Percentiles rank a stretch among this genome's conserved stretches.
These are phyloP conservation scores for Adineta ricciae DNA, from an alignment of 2,888 invertebrate species.

Conservation along the genomic window DNA sequence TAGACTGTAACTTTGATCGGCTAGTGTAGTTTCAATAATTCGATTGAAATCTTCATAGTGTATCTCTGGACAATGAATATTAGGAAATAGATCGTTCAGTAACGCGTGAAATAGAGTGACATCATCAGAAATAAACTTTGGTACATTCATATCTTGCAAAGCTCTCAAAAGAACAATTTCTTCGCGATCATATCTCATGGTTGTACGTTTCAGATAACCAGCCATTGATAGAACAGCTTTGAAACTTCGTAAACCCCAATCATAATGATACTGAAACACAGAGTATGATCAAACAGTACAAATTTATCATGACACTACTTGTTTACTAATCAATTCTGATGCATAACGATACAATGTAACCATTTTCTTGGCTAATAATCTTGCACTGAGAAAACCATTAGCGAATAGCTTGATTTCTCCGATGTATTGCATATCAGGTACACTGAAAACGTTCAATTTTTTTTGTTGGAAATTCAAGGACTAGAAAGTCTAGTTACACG, in stretches of 20 bases:
- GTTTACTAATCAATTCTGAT: slow-evolving; percentile 63
- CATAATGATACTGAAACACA: slow-evolving; percentile 88
- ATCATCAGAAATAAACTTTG: slow-evolving; percentile 96
- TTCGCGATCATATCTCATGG: slow-evolving; percentile 37
- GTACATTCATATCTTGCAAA: slow-evolving; percentile 98
- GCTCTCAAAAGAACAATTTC: slow-evolving; percentile 82
- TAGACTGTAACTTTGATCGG: slow-evolving; percentile 76
- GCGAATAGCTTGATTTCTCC: slow-evolving; percentile 99
- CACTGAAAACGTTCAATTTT: slow-evolving; percentile 6
- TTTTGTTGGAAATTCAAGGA: not conserved
- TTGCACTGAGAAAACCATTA: slow-evolving; percentile 93
- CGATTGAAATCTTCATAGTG: slow-evolving; percentile 61
- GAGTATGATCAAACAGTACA: not conserved
- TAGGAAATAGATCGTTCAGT: slow-evolving; percentile 95
- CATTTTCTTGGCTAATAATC: slow-evolving; percentile 94
- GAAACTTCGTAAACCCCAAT: slow-evolving; percentile 85
- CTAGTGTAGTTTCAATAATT: slow-evolving; percentile 74
- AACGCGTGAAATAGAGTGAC: slow-evolving; percentile 90
- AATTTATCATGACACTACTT: not conserved
- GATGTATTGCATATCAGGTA: slow-evolving; percentile 76
- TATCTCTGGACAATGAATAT: slow-evolving; percentile 58
- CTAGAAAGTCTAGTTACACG: not conserved
- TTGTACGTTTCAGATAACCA: slow-evolving; percentile 82
- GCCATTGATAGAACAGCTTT: slow-evolving; percentile 95
- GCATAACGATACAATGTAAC: slow-evolving; percentile 88